Base-by-base conservation (phyloP, 2,797 vertebrate species). In the Diglossa cyanea region DNA sequence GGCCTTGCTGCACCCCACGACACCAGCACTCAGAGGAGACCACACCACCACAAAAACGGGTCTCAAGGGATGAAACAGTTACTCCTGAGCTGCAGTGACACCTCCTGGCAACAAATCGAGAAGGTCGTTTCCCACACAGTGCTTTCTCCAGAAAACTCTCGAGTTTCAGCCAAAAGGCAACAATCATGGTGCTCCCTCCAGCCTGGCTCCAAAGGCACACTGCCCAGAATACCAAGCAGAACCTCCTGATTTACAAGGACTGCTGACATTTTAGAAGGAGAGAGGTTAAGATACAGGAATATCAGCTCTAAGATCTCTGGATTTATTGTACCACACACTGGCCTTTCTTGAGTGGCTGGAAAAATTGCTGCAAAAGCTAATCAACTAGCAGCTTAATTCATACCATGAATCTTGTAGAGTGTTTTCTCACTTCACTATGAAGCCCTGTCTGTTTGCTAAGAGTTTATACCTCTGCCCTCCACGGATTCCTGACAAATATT, bases 71-170 rank as follows among this genome's bases (percentile, higher is more conserved):
- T 5, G 33, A 60, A 72, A 94, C 0, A 54, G 75, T 53, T 96
- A 92, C 93, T 85, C 91, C 75, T 97, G 97, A 98, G 85, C 95
- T 97, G 91, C 50, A 97, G 95, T 97, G 98, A 98, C 98, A 98
- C 94, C 97, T 98, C 96, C 98, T 98, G 97, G 97, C 88, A 86
- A 94, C 45, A 96, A 33, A 80, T 9, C 19, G 76, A 92, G 94
- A 72, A 77, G 44, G 37, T 63, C 50, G 58, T 74, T 77, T 73
- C 55, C 71, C 67, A 84, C 17, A 7, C 5, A 28, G 8, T 70
- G 58, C 86, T 80, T 67, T 35, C 45, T 60, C 15, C n/a, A 44
- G 42, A 35, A 12, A 60, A 1, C 82, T 48, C 42, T 17, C 17
- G 18, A 25, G 33, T 68, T 93, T 86, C 55, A 68, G 70, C 40